These are phyloP conservation scores for Montipora capitata DNA, from an alignment of 92 coral and sea anemone species.

Conservation along the genomic window DNA sequence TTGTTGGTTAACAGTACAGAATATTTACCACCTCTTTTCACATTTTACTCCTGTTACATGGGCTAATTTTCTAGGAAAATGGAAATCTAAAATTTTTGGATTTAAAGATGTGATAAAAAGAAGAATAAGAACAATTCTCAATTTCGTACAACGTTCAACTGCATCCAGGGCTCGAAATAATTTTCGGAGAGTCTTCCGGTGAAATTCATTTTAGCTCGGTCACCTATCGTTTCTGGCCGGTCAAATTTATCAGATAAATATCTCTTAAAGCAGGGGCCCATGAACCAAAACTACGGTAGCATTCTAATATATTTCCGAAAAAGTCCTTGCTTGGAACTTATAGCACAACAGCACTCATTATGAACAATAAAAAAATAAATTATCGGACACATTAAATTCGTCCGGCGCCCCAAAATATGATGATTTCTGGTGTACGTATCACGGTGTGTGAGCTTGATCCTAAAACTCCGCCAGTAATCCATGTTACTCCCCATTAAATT, in stretches of 20 bases:
- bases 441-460: too few species aligned
- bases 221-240: too few species aligned
- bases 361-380: constrained; percentile 3
- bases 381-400: constrained; percentile 2
- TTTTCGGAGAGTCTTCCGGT: neutral
- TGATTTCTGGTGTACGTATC: too few species aligned
- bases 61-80: neutral
- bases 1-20: too few species aligned
- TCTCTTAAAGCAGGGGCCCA: too few species aligned
- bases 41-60: neutral
- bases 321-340: neutral
- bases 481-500: neutral
- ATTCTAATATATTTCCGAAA: neutral
- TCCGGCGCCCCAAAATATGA: neutral
- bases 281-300: too few species aligned
- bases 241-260: neutral
- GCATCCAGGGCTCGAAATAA: neutral
- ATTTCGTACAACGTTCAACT: neutral
- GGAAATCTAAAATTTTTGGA: neutral
- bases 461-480: neutral
- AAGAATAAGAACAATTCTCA: neutral
- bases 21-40: neutral
- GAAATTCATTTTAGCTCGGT: neutral
- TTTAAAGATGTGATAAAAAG: neutral
- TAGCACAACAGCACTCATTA: neutral